Evolutionary conservation across 2,888 invertebrate genomes (phyloP).

Genomic region (Slavum lentiscoides): DNA sequence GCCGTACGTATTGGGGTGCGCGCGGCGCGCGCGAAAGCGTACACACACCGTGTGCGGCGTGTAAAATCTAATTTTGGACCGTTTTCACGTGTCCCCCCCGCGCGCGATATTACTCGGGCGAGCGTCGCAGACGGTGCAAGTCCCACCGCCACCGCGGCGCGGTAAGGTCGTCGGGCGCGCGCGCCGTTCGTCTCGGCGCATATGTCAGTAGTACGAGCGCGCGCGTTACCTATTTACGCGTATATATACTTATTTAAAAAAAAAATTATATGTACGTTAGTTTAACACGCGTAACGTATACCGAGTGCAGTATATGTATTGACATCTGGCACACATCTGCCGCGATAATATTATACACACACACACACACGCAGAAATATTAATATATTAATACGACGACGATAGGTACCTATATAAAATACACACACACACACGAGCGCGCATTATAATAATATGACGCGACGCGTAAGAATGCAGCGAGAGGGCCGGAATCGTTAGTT

Average conservation of each 20-base stretch:
- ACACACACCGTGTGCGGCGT: background rate
- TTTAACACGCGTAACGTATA: background rate
- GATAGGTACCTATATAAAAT: too few relatives aligned
- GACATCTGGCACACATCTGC: slow-evolving; percentile 53
- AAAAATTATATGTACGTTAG: too few relatives aligned
- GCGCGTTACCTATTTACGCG: background rate
- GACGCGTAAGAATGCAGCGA: too few relatives aligned
- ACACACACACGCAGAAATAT: background rate
- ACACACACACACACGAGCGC: background rate
- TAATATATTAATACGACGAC: too few relatives aligned
- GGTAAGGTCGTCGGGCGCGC: background rate
- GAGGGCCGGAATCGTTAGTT: too few relatives aligned
- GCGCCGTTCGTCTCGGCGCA: slow-evolving; percentile 9
- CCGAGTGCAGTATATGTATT: background rate
- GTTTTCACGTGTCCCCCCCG: slow-evolving; percentile 22
- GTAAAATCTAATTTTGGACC: slow-evolving; percentile 47
- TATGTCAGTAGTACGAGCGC: background rate
- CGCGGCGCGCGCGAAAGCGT: too few relatives aligned
- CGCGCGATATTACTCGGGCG: background rate
- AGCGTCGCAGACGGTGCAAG: background rate
- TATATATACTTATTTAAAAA: background rate
- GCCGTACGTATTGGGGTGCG: slow-evolving; percentile 23
- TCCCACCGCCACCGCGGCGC: background rate
- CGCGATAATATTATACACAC: slow-evolving; percentile 32
- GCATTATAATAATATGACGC: too few relatives aligned